These are phyloP conservation scores for Phoebastria nigripes DNA, from an alignment of 2,797 vertebrate species.

Conservation along the genomic window DNA sequence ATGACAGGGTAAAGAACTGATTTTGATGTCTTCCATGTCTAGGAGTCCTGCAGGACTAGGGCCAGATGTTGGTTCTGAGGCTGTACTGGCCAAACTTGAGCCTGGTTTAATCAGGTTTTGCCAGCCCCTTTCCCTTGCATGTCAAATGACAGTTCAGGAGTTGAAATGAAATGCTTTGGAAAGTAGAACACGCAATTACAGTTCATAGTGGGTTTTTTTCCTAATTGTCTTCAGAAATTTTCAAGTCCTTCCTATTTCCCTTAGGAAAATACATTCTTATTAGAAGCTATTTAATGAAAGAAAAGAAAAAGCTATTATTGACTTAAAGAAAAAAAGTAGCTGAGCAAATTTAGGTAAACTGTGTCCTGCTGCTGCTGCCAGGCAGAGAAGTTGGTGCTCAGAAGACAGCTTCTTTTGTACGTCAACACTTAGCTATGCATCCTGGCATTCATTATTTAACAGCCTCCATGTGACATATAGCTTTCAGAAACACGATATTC, in stretches of 20 bases:
- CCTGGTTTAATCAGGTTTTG: background rate
- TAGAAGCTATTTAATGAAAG: background rate
- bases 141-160: background rate
- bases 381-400: background rate
- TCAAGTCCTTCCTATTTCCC: background rate
- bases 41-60: background rate
- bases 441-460: slow-evolving; percentile 24
- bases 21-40: background rate
- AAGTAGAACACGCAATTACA: background rate
- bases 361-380: background rate
- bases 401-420: background rate
- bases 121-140: background rate
- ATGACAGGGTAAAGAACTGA: background rate
- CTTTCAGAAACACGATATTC: background rate
- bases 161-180: background rate
- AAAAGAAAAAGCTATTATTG: background rate
- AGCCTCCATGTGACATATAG: background rate
- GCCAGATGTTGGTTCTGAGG: background rate
- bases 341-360: background rate
- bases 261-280: background rate
- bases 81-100: background rate
- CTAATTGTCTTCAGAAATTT: background rate
- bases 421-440: background rate
- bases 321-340: background rate
- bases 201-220: background rate